Evolutionary conservation across 2,888 invertebrate genomes (phyloP), one percentile per base, ranked within the genome.

Genomic region (Aelia acuminata): DNA sequence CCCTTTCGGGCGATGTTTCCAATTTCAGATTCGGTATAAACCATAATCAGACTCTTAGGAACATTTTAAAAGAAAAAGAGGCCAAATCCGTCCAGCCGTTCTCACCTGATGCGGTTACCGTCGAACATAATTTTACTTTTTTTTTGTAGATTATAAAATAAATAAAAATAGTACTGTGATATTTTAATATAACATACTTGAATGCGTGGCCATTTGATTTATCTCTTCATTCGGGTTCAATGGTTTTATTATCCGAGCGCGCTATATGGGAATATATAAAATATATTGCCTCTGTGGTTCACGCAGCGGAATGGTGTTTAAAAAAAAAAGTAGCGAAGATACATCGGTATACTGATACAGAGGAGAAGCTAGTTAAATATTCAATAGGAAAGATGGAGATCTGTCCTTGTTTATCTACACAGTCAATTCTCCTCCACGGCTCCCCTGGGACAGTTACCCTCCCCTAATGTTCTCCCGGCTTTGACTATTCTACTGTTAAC

Each of bases 401-500:
- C 18, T 35, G 63, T 70, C 31, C 63, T 70, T 15, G 31, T 70
- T 70, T 70, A 70, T 70, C 63, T 70, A 31, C 18, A 70, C 63
- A 35, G 63, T 70, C 63, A 31, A 70, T 70, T 70, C 63, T 63
- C 26, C 31, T 63, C 31, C 35, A 70, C 63, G 20, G 63, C 63
- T 35, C 63, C 35, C 63, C 20, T 7, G 35, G n/a, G 63, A 7
- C 63, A 70, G 31, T 70, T 70, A 70, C 31, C 35, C 18, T 7
- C 63, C 5, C 31, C 35, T 70, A 70, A 70, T 70, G 63, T 5
- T 35, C 63, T 35, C 31, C 63, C 63, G 7, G 35, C 63, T 70
- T 70, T 70, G 63, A 70, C 63, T 70, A 70, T 70, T 70, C 18
- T 70, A 18, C 63, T 70, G 31, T 20, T 35, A 70, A 70, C 31